Evolutionary conservation across 1,140 invertebrate species (phyloP).

Genomic region (Ceratina australensis): DNA sequence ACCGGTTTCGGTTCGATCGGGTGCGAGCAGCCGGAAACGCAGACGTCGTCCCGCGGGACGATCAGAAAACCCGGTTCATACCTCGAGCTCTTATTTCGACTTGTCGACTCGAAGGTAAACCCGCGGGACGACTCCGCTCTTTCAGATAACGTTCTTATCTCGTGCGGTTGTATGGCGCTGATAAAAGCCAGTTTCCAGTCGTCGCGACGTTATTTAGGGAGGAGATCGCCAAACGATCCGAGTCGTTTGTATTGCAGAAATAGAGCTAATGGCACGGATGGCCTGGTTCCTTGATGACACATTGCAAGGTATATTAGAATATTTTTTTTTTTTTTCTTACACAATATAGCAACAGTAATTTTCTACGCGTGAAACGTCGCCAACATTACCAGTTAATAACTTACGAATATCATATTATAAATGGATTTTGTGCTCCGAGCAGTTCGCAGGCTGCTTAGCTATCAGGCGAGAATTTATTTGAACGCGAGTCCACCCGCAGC

Average conservation of each 20-base stretch:
- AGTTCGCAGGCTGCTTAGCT: neutral
- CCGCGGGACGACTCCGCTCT: conserved; percentile 25
- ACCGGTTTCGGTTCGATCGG: neutral
- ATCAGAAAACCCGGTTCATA: neutral
- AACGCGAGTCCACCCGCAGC: conserved; percentile 18
- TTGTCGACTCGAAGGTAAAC: conserved; percentile 48
- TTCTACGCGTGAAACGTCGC: no score
- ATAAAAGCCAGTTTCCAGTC: conserved; percentile 51
- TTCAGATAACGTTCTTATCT: conserved; percentile 36
- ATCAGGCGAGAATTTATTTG: conserved; percentile 32
- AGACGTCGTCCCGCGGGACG: neutral
- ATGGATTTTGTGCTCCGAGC: neutral
- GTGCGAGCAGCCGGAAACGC: neutral
- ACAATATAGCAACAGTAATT: no score
- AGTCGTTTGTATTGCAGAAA: conserved; percentile 25
- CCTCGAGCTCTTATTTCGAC: conserved; percentile 5
- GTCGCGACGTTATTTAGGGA: conserved; percentile 42
- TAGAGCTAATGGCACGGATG: neutral
- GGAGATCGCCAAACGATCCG: conserved; percentile 34
- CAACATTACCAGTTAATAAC: no score
- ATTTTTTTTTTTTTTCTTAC: neutral
- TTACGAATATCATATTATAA: no score
- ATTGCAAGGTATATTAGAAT: neutral
- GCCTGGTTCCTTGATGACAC: neutral
- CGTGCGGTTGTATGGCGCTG: conserved; percentile 41